phyloP scores from a whole-genome alignment of 2,113 vertebrate species.

The Phyllostomus hastatus region DNA sequence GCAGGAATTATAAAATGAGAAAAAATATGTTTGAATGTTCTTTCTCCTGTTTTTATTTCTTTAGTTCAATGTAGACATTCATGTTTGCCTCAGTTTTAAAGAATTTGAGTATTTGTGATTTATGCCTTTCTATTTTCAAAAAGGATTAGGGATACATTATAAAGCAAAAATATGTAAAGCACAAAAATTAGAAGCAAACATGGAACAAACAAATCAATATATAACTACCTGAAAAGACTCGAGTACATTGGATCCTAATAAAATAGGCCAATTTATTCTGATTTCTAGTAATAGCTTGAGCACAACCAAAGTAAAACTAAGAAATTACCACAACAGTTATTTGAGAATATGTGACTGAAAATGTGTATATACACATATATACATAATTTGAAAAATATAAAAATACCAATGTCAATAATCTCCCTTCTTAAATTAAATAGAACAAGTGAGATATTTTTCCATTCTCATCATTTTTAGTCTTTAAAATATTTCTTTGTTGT shows the following conservation, averaged over 20 bases:
- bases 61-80: not conserved
- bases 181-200: constrained; percentile 10
- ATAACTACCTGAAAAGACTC: not conserved
- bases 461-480: not conserved
- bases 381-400: not conserved
- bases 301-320: not conserved
- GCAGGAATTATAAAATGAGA: constrained; percentile 12
- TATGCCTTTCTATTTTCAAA: not conserved
- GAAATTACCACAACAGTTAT: not conserved
- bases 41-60: not conserved
- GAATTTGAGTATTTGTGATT: not conserved
- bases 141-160: not conserved
- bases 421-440: not conserved
- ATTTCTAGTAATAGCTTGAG: not conserved
- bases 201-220: not conserved
- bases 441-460: not conserved
- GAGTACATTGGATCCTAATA: not conserved
- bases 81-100: not conserved
- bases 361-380: not conserved
- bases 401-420: not conserved
- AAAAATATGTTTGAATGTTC: constrained; percentile 1
- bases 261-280: not conserved
- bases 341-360: not conserved
- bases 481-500: not conserved
- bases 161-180: not conserved